Evolutionary conservation across 1,140 invertebrate genomes (phyloP).

Genomic region (Leptopilina boulardi): DNA sequence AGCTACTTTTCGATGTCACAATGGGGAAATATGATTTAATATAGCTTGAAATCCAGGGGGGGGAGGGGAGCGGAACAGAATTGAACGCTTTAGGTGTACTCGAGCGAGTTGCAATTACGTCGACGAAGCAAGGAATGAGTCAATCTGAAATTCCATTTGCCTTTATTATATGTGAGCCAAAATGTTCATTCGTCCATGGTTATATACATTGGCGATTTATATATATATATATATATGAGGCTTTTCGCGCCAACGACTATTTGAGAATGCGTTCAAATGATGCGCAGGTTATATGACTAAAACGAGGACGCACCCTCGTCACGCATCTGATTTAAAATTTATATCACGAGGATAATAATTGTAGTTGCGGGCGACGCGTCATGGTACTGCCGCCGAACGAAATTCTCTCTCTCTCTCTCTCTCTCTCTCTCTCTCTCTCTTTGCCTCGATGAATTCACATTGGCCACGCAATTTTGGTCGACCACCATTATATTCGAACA

Average conservation of each 20-base stretch:
- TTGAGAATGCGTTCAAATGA: slow-evolving; percentile 53
- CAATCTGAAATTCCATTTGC: slow-evolving; percentile 52
- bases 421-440: slow-evolving; percentile 10
- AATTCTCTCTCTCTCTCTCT: slow-evolving; percentile 20
- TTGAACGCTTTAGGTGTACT: slow-evolving; percentile 52
- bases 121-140: slow-evolving; percentile 36
- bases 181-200: slow-evolving; percentile 44
- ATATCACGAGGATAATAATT: slow-evolving; percentile 37
- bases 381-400: neutral
- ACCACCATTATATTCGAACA: slow-evolving; percentile 11
- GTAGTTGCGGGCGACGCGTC: neutral
- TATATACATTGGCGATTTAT: slow-evolving; percentile 44
- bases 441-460: slow-evolving; percentile 13
- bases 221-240: neutral
- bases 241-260: neutral
- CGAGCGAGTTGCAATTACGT: slow-evolving; percentile 48
- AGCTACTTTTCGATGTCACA: slow-evolving; percentile 49
- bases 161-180: slow-evolving; percentile 46
- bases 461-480: slow-evolving; percentile 15
- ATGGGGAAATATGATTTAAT: slow-evolving; percentile 60
- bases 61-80: slow-evolving; percentile 35
- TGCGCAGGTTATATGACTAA: slow-evolving; percentile 11
- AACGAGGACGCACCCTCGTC: neutral
- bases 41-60: slow-evolving; percentile 47
- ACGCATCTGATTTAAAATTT: slow-evolving; percentile 51